phyloP scores from a whole-genome alignment of 2,797 vertebrate species.

The Sebastes oblongus region DNA sequence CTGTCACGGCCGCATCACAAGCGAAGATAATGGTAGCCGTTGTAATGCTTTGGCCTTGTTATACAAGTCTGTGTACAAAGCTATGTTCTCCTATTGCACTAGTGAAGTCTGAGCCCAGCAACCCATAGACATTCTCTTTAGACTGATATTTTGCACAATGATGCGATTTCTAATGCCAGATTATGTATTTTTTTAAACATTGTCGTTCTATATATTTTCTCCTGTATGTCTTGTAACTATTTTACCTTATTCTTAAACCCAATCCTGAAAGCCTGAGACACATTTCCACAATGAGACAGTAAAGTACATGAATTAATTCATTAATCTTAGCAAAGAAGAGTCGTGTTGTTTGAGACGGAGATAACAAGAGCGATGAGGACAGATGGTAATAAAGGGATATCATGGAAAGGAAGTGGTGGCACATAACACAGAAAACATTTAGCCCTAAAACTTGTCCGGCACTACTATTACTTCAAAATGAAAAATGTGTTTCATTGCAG shows the following conservation, averaged over 20 bases:
- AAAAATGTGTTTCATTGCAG: not conserved
- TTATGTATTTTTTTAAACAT: not conserved
- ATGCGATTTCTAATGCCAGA: not conserved
- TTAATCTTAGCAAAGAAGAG: not conserved
- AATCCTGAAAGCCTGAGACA: not conserved
- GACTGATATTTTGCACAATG: not conserved
- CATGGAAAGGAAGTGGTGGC: not conserved
- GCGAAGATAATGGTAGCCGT: slow-evolving; percentile 52
- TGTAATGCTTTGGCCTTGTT: slow-evolving; percentile 43
- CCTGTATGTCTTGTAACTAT: not conserved
- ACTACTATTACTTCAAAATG: not conserved
- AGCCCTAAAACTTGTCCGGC: not conserved
- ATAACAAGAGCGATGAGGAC: not conserved
- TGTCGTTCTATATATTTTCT: not conserved
- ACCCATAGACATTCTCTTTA: not conserved
- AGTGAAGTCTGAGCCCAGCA: slow-evolving; percentile 5
- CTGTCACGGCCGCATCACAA: slow-evolving; percentile 20
- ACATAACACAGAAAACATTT: not conserved
- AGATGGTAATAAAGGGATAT: not conserved
- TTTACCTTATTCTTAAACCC: not conserved
- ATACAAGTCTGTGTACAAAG: slow-evolving; percentile 47
- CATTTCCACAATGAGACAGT: not conserved
- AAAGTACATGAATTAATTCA: not conserved
- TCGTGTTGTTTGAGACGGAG: not conserved
- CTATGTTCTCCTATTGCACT: slow-evolving; percentile 50